phyloP scores from a whole-genome alignment of 1,140 invertebrate species.

The Listronotus oregonensis region DNA sequence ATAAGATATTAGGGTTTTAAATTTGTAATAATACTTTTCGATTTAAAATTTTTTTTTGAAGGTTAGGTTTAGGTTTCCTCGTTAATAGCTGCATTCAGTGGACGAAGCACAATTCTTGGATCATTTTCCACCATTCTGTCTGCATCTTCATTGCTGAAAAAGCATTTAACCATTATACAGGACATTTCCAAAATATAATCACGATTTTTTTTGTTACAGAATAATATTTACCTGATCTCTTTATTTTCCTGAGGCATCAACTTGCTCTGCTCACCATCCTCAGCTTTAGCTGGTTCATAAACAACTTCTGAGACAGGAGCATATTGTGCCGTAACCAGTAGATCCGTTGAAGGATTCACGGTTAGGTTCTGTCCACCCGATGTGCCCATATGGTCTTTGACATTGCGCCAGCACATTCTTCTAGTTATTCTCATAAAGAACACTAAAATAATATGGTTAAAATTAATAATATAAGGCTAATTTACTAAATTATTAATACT shows the following conservation, averaged over 20 bases:
- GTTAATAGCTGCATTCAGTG: slow-evolving; percentile 59
- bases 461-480: background rate
- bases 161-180: background rate
- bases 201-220: background rate
- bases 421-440: slow-evolving; percentile 49
- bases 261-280: slow-evolving; percentile 68
- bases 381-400: slow-evolving; percentile 48
- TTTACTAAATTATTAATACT: slow-evolving; percentile 16
- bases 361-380: slow-evolving; percentile 50
- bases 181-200: background rate
- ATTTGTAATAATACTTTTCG: too few relatives aligned
- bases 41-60: too few relatives aligned
- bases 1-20: too few relatives aligned
- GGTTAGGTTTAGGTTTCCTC: slow-evolving; percentile 57
- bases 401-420: slow-evolving; percentile 46
- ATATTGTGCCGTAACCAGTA: slow-evolving; percentile 70
- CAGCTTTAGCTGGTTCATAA: slow-evolving; percentile 62
- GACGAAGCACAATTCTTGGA: slow-evolving; percentile 66
- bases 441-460: slow-evolving; percentile 33
- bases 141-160: slow-evolving; percentile 67
- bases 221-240: slow-evolving; percentile 54
- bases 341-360: slow-evolving; percentile 72
- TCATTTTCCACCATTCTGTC: slow-evolving; percentile 70
- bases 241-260: slow-evolving; percentile 69
- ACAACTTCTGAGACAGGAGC: slow-evolving; percentile 69